Percentiles rank a stretch among this genome's conserved stretches.
These are phyloP conservation scores for Chaenocephalus aceratus DNA, from an alignment of 2,113 vertebrate species.

Conservation along the genomic window DNA sequence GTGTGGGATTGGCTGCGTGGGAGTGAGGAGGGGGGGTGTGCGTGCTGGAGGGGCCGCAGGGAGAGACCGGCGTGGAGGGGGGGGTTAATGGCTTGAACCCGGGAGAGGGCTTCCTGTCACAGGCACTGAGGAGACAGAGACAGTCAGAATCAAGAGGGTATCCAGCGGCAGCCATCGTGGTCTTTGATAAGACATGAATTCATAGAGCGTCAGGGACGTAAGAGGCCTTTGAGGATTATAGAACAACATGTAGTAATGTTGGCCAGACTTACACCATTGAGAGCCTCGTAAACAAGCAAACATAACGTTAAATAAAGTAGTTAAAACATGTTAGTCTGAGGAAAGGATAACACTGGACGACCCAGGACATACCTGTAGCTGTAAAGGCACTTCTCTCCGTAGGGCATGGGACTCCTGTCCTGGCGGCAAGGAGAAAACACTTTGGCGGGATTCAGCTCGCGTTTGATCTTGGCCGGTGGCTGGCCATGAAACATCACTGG, in stretches of 20 bases:
- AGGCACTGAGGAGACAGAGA: conserved; percentile 89
- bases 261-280: too few relatives aligned
- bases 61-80: conserved; percentile 90
- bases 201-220: too few relatives aligned
- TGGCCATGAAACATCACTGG: conserved; percentile 97
- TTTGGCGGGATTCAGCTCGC: conserved; percentile 92
- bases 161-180: too few relatives aligned
- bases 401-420: conserved; percentile 90
- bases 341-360: neutral
- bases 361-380: conserved; percentile 90
- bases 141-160: neutral
- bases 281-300: too few relatives aligned
- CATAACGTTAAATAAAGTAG: too few relatives aligned
- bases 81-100: conserved; percentile 97
- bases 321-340: too few relatives aligned
- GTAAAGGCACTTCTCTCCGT: conserved; percentile 99
- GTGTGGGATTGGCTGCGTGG: conserved; percentile 70
- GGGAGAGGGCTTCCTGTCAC: conserved; percentile 91
- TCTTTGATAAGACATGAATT: too few relatives aligned
- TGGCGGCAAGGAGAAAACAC: conserved; percentile 92
- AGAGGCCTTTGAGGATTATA: too few relatives aligned
- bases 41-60: conserved; percentile 75
- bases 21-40: conserved; percentile 76
- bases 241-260: too few relatives aligned
- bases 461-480: conserved; percentile 94